Evolutionary conservation across 2,888 invertebrate genomes (phyloP).

Genomic region (Zygaena filipendulae): DNA sequence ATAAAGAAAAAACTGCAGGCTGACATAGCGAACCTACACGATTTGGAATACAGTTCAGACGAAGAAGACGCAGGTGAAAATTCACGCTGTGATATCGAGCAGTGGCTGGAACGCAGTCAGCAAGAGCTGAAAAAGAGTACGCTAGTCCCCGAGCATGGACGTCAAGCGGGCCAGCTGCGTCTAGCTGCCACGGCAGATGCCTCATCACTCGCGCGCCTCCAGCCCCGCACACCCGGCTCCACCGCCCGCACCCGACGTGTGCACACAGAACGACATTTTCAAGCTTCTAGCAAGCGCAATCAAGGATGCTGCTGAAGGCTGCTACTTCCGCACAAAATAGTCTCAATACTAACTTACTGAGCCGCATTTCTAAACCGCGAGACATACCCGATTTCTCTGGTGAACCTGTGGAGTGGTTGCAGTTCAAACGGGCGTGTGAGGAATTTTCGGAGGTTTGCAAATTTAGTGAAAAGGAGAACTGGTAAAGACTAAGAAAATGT

Average conservation of each 20-base stretch:
- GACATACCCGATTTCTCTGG: constrained; percentile 10
- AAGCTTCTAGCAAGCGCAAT: background rate
- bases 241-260: background rate
- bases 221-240: background rate
- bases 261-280: background rate
- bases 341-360: constrained; percentile 1
- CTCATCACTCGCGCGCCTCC: background rate
- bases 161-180: background rate
- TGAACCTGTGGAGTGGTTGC: constrained; percentile 16
- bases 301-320: background rate
- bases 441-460: constrained; percentile 14
- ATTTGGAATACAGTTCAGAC: background rate
- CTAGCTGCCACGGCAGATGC: constrained; percentile 1
- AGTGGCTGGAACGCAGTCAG: background rate
- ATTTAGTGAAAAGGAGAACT: constrained; percentile 12
- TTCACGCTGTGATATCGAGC: background rate
- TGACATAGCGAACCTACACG: constrained; percentile 1
- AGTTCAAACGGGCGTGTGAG: constrained; percentile 9
- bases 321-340: background rate
- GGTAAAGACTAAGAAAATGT: constrained; percentile 14
- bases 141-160: constrained; percentile 1
- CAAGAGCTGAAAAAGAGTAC: background rate
- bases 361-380: constrained; percentile 5
- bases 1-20: constrained; percentile 4
- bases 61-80: background rate